Base-by-base conservation (phyloP, 2,113 vertebrate genomes). In the Steatornis caripensis region DNA sequence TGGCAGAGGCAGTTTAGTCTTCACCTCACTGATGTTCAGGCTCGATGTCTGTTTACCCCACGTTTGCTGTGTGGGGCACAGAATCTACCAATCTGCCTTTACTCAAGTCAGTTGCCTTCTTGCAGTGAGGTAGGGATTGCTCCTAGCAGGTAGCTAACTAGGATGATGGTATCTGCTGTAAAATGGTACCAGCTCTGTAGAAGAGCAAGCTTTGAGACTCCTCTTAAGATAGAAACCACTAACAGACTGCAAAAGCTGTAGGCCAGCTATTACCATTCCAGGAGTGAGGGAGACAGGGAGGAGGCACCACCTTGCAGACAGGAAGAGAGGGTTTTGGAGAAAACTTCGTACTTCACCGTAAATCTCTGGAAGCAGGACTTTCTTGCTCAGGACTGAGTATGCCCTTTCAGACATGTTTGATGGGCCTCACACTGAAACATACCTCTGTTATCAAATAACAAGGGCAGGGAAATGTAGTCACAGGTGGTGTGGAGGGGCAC, bases 381-480 rank as follows among this genome's bases (percentile, higher is more conserved):
- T 93, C 93, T 91, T 95, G 91, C 96, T 96, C 96, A 96, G 96
- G 96, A 89, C 81, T 43, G 43, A 95, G 4, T 87, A 71, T 53
- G 93, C 93, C 96, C 95, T 82, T 91, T 89, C 94, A 96, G 74
- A 87, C 57, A 29, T 1, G 0, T 15, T 75, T 85, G 68, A 96
- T 84, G 94, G 96, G 94, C 95, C 95, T 97, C 89, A 95, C 94
- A 82, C 69, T 82, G 57, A 94, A 94, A 96, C 94, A 95, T 97
- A 97, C 96, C 94, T 96, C 96, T 77, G 65, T 95, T 93, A 75
- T 76, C 69, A 45, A 89, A 78, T 61, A 87, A 49, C 84, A 96
- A 96, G 87, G 87, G 93, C 94, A 96, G 96, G 96, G 94, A 95
- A 71, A 61, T 1, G 32, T 64, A 61, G 74, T 89, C 87, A 58